phyloP scores from a whole-genome alignment of 2,797 vertebrate species.

The Orientallactaga sibirica region DNA sequence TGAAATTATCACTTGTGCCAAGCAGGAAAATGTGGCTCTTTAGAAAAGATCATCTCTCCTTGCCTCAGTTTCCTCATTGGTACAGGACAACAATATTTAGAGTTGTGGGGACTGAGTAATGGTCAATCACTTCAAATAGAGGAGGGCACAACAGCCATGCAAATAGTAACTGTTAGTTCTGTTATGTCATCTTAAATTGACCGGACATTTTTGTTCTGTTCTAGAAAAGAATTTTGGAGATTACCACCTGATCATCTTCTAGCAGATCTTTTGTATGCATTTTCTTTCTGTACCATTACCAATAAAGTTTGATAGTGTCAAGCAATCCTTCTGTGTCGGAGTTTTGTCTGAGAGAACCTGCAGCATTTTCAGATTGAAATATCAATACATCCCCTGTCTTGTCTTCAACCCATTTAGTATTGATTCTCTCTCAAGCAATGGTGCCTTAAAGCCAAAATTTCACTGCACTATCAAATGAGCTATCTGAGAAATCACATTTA shows the following conservation, averaged over 20 bases:
- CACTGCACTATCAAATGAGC: not conserved
- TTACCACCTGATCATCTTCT: not conserved
- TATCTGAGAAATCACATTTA: constrained; percentile 49
- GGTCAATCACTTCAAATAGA: not conserved
- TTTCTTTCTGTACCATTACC: not conserved
- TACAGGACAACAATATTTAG: not conserved
- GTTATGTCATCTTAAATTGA: constrained; percentile 27
- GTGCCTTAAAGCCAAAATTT: constrained; percentile 43
- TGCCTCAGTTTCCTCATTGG: not conserved
- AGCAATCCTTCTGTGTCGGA: constrained; percentile 66
- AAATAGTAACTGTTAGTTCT: not conserved
- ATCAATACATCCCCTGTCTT: constrained; percentile 29
- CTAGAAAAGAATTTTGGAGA: constrained; percentile 61
- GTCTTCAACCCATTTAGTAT: not conserved
- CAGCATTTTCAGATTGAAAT: constrained; percentile 45
- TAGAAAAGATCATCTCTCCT: not conserved
- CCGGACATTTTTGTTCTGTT: constrained; percentile 53
- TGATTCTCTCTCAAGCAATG: not conserved
- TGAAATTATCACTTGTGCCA: not conserved
- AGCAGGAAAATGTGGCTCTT: not conserved
- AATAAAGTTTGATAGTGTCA: constrained; percentile 66
- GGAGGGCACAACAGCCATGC: too few species aligned
- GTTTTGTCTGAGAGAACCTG: constrained; percentile 76
- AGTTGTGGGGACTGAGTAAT: not conserved
- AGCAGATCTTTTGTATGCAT: not conserved